Evolutionary conservation across 2,888 invertebrate genomes (phyloP).

Genomic region (Thysanoteuthis rhombus): DNA sequence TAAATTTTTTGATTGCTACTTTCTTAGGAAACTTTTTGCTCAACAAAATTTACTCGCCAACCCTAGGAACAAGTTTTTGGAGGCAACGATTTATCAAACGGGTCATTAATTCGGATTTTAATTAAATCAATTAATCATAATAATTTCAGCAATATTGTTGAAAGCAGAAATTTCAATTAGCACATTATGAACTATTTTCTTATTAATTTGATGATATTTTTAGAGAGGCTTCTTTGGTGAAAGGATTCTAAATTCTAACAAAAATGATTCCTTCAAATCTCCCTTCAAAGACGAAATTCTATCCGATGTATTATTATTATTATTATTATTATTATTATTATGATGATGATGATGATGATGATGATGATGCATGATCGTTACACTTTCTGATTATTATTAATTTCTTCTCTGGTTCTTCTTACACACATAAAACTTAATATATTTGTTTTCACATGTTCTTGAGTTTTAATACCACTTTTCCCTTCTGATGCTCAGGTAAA

Average conservation of each 20-base stretch:
- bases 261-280: background rate
- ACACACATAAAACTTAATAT: too few species aligned
- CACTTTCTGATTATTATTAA: too few species aligned
- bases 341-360: too few species aligned
- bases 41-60: background rate
- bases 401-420: too few species aligned
- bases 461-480: too few species aligned
- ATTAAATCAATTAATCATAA: conserved; percentile 12
- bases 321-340: too few species aligned
- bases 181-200: background rate
- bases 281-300: too few species aligned
- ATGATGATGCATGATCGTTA: too few species aligned
- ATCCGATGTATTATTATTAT: too few species aligned
- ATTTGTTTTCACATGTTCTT: too few species aligned
- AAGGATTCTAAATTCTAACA: background rate
- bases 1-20: background rate
- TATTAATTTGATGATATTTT: background rate
- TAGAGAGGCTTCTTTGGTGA: background rate
- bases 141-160: background rate
- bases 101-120: background rate
- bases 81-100: background rate
- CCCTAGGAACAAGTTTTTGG: background rate
- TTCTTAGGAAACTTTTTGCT: background rate
- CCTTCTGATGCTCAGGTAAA: too few species aligned
- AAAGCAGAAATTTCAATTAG: background rate